phyloP scores from a whole-genome alignment of 2,888 invertebrate species.

The Crocallis elinguaria region DNA sequence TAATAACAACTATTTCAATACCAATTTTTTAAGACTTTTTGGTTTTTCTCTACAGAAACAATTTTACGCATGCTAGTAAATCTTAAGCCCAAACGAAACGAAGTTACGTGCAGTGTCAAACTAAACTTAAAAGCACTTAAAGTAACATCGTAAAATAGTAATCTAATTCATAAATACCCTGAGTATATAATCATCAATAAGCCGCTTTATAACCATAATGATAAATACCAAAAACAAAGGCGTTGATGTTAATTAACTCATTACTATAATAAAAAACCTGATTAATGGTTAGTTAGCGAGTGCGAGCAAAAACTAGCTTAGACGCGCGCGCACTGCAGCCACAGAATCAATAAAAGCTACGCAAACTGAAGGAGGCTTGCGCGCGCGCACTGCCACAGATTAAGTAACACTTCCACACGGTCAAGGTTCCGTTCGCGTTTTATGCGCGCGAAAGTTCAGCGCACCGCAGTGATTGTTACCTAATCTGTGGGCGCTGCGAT shows the following conservation, averaged over 20 bases:
- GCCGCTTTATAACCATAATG: background rate
- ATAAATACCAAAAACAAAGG: background rate
- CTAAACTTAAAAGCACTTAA: too few relatives aligned
- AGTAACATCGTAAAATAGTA: too few relatives aligned
- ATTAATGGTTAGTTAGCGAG: conserved; percentile 8
- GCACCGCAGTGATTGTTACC: conserved; percentile 46
- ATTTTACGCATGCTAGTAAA: too few relatives aligned
- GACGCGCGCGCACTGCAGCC: background rate
- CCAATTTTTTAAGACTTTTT: background rate
- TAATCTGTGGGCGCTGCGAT: conserved; percentile 22
- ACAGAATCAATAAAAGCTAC: background rate
- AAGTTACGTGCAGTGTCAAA: too few relatives aligned
- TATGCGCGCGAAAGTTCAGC: conserved; percentile 74
- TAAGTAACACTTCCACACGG: conserved; percentile 58
- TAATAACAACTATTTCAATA: background rate
- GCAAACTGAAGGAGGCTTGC: background rate
- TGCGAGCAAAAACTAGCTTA: conserved; percentile 8
- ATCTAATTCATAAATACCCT: background rate
- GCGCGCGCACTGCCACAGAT: conserved; percentile 31
- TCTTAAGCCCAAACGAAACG: too few relatives aligned
- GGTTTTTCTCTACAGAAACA: too few relatives aligned
- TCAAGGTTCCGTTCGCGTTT: conserved; percentile 79
- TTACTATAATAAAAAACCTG: conserved; percentile 3
- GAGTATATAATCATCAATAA: background rate
- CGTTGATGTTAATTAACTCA: conserved; percentile 11